Base-by-base conservation (phyloP, 2,113 vertebrate species). In the Polypterus bichir region DNA sequence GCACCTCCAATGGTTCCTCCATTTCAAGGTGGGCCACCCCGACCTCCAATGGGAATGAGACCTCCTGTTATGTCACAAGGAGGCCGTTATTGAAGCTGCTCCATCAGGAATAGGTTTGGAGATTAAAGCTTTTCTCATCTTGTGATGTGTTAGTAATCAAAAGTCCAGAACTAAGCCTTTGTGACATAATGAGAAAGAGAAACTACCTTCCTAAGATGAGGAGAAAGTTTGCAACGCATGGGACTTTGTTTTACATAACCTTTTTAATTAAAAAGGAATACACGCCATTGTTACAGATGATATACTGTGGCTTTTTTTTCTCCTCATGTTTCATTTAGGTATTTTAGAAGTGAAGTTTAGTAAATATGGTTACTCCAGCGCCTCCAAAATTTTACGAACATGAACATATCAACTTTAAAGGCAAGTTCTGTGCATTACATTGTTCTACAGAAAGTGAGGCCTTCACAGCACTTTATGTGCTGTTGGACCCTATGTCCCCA, bases 401-500 rank as follows among this genome's bases (percentile, higher is more conserved):
- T 93, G 91, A 94, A 85, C 88, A 85, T 92, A 89, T 90, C 92
- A 88, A 75, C 91, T 84, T 92, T 65, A 89, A 93, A 98, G 94
- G 94, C 93, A 95, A 97, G 92, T 97, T 91, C 87, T 89, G 91
- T 92, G 85, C 88, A 84, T 90, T 89, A 85, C 54, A 76, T 87
- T 90, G 86, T 84, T 88, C 57, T 82, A 83, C 86, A 79, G 82
- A 84, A 83, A 90, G 81, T 83, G 79, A 90, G 86, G 89, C 91
- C 92, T 92, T 97, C 93, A 88, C 93, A 97, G 94, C 92, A 86
- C 74, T 75, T 73, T 83, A 80, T 59, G 89, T 94, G 93, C 93
- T 98, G 94, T 97, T 98, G 95, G 93, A 97, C 92, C 87, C 88
- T 75, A 75, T 49, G 95, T 98, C 92, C 94, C 94, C 94, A 95